Percentiles rank a stretch among this genome's conserved stretches.
phyloP scores from a whole-genome alignment of 2,113 vertebrate genomes.

The Scartelaos histophorus region DNA sequence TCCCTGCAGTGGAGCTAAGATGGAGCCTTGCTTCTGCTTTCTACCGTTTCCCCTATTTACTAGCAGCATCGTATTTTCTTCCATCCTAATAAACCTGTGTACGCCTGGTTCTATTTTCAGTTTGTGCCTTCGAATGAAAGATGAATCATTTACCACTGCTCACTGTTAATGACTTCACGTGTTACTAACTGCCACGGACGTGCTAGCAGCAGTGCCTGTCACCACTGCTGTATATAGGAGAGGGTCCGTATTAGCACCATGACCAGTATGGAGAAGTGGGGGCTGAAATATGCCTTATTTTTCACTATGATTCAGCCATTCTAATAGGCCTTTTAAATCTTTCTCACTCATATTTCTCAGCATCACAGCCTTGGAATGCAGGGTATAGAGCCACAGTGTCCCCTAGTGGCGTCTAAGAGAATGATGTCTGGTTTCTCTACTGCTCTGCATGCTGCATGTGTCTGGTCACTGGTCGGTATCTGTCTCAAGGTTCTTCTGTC shows the following conservation, averaged over 20 bases:
- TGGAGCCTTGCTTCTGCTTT: neutral
- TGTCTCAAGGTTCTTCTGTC: conserved; percentile 14
- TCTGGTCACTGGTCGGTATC: conserved; percentile 6
- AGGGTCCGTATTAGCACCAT: neutral
- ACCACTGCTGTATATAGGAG: neutral
- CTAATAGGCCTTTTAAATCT: conserved; percentile 16
- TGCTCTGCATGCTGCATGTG: neutral
- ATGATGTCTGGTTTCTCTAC: neutral
- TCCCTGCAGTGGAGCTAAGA: neutral
- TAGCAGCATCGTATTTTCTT: neutral
- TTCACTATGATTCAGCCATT: conserved; percentile 14
- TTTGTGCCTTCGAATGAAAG: conserved; percentile 1
- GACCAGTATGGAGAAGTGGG: neutral
- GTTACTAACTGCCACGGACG: conserved; percentile 2
- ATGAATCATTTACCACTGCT: conserved; percentile 5
- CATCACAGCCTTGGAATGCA: neutral
- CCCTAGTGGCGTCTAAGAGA: conserved; percentile 37
- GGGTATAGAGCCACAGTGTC: conserved; percentile 59
- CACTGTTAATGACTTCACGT: neutral
- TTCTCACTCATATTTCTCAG: conserved; percentile 3
- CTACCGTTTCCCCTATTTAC: neutral
- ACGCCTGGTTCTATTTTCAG: conserved; percentile 1
- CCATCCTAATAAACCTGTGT: conserved; percentile 1
- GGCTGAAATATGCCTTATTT: conserved; percentile 6
- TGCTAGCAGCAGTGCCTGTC: neutral